Percentiles rank a stretch among this genome's conserved stretches.
These are phyloP conservation scores for Bruchidius siliquastri DNA, from an alignment of 2,888 invertebrate genomes.

Conservation along the genomic window DNA sequence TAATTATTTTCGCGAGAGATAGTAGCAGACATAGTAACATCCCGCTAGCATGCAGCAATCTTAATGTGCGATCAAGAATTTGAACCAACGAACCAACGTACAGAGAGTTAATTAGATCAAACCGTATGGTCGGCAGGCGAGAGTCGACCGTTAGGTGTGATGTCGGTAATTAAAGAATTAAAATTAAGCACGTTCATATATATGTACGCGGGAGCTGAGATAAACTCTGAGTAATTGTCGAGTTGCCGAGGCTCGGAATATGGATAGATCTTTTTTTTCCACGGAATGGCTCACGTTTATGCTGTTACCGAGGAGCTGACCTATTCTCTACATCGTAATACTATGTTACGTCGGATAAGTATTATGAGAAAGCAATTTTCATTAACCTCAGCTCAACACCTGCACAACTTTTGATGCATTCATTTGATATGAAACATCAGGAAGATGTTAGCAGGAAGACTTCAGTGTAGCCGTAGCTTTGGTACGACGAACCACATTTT, in stretches of 20 bases:
- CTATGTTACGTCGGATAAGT: background rate
- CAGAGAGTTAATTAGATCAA: background rate
- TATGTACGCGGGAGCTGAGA: background rate
- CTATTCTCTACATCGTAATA: background rate
- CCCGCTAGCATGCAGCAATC: background rate
- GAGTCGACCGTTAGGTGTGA: conserved; percentile 16
- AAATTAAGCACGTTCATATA: conserved; percentile 11
- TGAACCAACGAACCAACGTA: background rate
- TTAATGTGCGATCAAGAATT: background rate
- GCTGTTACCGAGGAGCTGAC: background rate
- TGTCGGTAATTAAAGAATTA: conserved; percentile 16
- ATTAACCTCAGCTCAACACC: background rate
- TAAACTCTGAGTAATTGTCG: background rate
- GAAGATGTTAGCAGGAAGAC: background rate
- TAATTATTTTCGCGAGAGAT: background rate
- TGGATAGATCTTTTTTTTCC: background rate
- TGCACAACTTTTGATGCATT: background rate
- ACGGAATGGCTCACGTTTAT: background rate
- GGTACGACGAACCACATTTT: no score
- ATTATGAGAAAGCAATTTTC: background rate
- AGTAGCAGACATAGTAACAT: background rate
- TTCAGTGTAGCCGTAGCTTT: no score
- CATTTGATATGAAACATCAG: background rate
- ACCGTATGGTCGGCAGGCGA: background rate
- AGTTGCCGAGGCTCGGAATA: background rate